These are phyloP conservation scores for Muscicapa adusta DNA, from an alignment of 2,113 vertebrate genomes.

Conservation along the genomic window DNA sequence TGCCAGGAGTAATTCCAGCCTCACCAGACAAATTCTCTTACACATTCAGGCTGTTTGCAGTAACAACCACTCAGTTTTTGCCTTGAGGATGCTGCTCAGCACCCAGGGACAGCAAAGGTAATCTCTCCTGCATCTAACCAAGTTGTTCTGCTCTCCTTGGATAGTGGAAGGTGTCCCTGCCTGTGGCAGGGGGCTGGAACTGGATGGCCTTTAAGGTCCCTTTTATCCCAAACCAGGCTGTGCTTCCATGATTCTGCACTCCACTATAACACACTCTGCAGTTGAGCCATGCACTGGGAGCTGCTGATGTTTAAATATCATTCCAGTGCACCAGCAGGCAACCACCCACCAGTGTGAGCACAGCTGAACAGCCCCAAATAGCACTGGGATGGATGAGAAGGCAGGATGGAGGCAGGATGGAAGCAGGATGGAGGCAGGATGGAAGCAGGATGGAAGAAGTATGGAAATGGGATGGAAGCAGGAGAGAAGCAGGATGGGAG, in stretches of 20 bases:
- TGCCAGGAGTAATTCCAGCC: not conserved
- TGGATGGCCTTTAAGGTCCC: not conserved
- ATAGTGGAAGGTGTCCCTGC: not conserved
- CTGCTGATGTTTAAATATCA: not conserved
- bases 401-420: not conserved
- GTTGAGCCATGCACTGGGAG: rapidly evolving
- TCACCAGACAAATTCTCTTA: not conserved
- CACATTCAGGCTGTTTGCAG: not conserved
- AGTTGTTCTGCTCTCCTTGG: not conserved
- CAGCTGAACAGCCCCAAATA: not conserved
- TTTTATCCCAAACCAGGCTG: not conserved
- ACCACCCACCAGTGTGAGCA: not conserved
- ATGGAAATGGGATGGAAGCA: too few relatives aligned
- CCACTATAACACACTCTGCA: not conserved
- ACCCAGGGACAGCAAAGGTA: not conserved
- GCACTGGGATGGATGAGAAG: not conserved
- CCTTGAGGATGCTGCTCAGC: not conserved
- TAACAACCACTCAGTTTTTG: not conserved
- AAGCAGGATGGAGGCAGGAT: not conserved
- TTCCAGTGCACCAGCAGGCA: not conserved
- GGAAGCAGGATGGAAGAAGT: not conserved
- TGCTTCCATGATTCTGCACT: not conserved
- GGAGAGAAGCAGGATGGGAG: too few relatives aligned
- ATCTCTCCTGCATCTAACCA: not conserved
- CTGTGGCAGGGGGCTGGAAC: not conserved